Evolutionary conservation across 2,113 vertebrate species (phyloP).

Genomic region (Tichodroma muraria): DNA sequence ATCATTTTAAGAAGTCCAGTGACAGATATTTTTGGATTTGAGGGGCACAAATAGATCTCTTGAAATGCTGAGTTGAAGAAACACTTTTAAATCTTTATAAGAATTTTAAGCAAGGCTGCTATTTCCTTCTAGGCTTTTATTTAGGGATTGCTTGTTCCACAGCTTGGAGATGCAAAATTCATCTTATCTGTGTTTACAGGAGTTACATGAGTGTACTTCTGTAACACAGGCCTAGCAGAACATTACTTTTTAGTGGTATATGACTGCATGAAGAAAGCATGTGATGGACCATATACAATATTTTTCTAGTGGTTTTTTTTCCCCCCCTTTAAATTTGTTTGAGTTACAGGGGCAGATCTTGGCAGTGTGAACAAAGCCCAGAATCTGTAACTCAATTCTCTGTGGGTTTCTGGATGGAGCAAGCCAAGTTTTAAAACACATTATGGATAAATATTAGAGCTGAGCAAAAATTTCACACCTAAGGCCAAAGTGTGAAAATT

Average conservation of each 20-base stretch:
- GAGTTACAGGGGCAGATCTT: conserved; percentile 55
- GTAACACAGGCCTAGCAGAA: background rate
- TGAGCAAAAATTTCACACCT: conserved; percentile 53
- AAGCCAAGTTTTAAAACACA: conserved; percentile 50
- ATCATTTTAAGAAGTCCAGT: background rate
- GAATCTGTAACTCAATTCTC: conserved; percentile 55
- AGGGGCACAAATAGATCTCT: background rate
- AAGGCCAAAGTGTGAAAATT: conserved; percentile 54
- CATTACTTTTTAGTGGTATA: conserved; percentile 24
- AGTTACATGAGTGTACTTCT: background rate
- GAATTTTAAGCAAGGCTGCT: background rate
- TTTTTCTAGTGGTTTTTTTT: conserved; percentile 6
- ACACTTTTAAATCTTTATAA: background rate
- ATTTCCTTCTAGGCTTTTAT: background rate
- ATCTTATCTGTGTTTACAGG: background rate
- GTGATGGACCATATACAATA: conserved; percentile 10
- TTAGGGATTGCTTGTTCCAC: background rate
- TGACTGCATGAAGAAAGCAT: conserved; percentile 55
- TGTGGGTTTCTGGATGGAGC: background rate
- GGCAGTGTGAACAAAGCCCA: conserved; percentile 39
- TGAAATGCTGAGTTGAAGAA: conserved; percentile 29
- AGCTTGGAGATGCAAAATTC: background rate
- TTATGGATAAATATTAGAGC: conserved; percentile 47
- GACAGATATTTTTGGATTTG: background rate
- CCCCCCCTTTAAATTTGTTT: background rate